Percentiles rank a stretch among this genome's conserved stretches.
Conservation (phyloP, 2,888 invertebrate genomes). For the Crocallis elinguaria region DNA sequence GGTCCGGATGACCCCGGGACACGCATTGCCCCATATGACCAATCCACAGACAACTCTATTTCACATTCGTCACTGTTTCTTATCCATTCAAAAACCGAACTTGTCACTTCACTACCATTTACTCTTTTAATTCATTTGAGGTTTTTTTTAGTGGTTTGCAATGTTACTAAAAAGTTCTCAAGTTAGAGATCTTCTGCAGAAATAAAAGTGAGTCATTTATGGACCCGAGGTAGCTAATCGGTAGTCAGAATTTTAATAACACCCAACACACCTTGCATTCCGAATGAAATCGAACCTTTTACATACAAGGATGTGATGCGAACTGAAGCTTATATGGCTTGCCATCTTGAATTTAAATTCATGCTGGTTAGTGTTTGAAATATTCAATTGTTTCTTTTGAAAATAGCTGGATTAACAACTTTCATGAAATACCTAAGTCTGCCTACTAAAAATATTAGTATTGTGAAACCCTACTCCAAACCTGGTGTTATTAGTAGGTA, state of each 20-base stretch:
- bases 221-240: conserved; percentile 10
- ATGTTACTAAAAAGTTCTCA: conserved; percentile 26
- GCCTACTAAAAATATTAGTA: too few relatives aligned
- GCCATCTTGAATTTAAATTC: not conserved
- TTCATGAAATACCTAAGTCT: not conserved
- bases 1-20: conserved; percentile 86
- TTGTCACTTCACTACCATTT: conserved; percentile 23
- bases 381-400: too few relatives aligned
- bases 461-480: too few relatives aligned
- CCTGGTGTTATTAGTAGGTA: too few relatives aligned
- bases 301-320: conserved; percentile 6
- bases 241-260: conserved; percentile 34
- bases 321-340: not conserved
- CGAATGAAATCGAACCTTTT: conserved; percentile 17
- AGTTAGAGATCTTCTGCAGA: conserved; percentile 29
- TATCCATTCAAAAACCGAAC: conserved; percentile 9
- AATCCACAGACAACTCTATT: conserved; percentile 44
- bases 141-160: not conserved
- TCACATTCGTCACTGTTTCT: conserved; percentile 28
- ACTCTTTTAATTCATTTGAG: conserved; percentile 6
- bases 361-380: not conserved
- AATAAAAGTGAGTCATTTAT: conserved; percentile 24
- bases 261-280: conserved; percentile 38
- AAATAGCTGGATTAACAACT: not conserved
- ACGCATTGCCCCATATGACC: conserved; percentile 91